Conservation (phyloP, 1,140 invertebrate species). For the Heterodera schachtii region DNA sequence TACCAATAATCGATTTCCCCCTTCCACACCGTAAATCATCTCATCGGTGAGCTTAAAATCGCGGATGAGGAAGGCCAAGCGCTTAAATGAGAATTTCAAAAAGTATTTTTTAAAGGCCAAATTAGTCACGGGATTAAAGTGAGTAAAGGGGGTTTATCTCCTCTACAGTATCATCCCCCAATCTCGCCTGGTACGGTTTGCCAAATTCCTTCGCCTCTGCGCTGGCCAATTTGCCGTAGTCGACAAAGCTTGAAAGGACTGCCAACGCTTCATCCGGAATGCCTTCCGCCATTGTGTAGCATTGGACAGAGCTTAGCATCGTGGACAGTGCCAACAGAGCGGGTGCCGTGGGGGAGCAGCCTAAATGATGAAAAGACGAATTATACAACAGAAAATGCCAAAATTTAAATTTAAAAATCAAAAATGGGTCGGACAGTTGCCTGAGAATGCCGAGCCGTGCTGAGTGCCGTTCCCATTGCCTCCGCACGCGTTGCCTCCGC, state of each 20-base stretch:
- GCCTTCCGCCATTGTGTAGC: slow-evolving; percentile 70
- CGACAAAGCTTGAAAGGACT: slow-evolving; percentile 80
- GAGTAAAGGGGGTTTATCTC: not conserved
- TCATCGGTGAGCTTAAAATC: slow-evolving; percentile 62
- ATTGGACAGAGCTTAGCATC: slow-evolving; percentile 70
- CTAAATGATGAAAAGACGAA: too few relatives aligned
- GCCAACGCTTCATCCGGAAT: slow-evolving; percentile 71
- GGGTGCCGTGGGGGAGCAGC: slow-evolving; percentile 68
- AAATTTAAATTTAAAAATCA: too few relatives aligned
- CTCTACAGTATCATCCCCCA: too few relatives aligned
- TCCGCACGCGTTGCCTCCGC: not conserved
- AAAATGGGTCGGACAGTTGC: not conserved
- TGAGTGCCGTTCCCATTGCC: not conserved
- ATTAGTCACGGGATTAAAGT: not conserved
- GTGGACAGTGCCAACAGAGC: slow-evolving; percentile 76
- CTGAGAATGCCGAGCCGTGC: slow-evolving; percentile 76
- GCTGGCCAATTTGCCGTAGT: slow-evolving; percentile 90
- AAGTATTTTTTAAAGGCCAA: not conserved
- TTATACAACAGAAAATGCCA: too few relatives aligned
- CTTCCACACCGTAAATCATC: slow-evolving; percentile 55
- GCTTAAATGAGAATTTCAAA: slow-evolving; percentile 37
- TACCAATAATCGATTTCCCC: slow-evolving; percentile 52
- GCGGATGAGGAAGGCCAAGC: slow-evolving; percentile 58
- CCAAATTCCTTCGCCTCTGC: slow-evolving; percentile 75
- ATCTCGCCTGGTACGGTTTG: slow-evolving; percentile 78